These are phyloP conservation scores for Camelus bactrianus DNA, from an alignment of 2,113 vertebrate genomes.

Conservation along the genomic window DNA sequence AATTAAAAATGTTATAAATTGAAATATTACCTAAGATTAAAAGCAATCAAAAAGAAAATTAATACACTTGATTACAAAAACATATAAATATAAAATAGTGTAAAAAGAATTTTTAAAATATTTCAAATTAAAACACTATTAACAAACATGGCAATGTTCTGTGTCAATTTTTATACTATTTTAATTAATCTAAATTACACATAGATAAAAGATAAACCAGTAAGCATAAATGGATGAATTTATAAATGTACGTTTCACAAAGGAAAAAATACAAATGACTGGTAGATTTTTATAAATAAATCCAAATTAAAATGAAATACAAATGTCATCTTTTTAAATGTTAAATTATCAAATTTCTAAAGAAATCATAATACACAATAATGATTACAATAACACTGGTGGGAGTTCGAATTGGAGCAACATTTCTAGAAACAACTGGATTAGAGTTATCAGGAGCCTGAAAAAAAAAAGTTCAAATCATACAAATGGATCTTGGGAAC, in stretches of 20 bases:
- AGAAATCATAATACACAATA: neutral
- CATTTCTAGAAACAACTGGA: slow-evolving; percentile 22
- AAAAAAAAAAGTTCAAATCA: neutral
- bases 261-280: neutral
- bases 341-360: slow-evolving; percentile 44
- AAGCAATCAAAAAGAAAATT: neutral
- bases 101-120: neutral
- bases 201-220: neutral
- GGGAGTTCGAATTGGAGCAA: neutral
- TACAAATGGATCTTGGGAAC: neutral
- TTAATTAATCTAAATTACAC: neutral
- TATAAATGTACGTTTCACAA: neutral
- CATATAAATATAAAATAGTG: neutral
- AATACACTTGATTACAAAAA: neutral
- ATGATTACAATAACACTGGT: neutral
- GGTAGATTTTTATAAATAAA: neutral
- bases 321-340: neutral
- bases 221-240: neutral
- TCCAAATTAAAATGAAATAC: slow-evolving; percentile 22
- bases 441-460: neutral
- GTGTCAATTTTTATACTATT: neutral
- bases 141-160: neutral
- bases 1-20: neutral
- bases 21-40: neutral
- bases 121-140: slow-evolving; percentile 26